A percentile compares a stretch with the other conserved stretches of the same genome.
Evolutionary conservation across 2,888 invertebrate genomes (phyloP).

Genomic region (Phrixothrix hirtus): DNA sequence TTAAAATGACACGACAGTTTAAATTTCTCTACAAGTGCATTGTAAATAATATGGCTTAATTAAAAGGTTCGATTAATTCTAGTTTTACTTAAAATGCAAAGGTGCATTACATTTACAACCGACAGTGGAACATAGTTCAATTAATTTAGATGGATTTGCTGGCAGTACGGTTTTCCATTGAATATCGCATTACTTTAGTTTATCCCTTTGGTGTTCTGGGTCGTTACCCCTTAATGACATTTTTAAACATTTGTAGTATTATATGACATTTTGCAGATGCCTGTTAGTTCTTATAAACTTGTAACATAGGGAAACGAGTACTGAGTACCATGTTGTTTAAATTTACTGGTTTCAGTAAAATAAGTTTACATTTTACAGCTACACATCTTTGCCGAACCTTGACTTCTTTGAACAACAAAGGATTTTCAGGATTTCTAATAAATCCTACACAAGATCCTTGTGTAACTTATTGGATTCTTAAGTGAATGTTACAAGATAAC

Average conservation of each 20-base stretch:
- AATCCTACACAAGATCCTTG: conserved; percentile 2
- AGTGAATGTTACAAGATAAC: conserved; percentile 7
- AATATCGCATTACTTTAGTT: conserved; percentile 25
- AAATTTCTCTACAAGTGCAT: no score
- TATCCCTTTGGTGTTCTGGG: conserved; percentile 21
- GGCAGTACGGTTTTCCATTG: conserved; percentile 18
- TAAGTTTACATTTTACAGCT: no score
- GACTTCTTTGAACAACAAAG: neutral
- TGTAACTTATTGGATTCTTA: conserved; percentile 10
- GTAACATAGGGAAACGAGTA: neutral
- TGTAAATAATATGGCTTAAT: no score
- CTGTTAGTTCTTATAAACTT: conserved; percentile 8
- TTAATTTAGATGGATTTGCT: conserved; percentile 18
- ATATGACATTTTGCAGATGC: conserved; percentile 20
- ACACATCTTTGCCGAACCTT: no score
- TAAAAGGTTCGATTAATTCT: no score
- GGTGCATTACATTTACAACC: conserved; percentile 15
- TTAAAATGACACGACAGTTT: no score
- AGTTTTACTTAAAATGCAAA: no score
- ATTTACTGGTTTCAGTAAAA: no score
- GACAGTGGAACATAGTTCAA: conserved; percentile 22
- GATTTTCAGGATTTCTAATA: neutral
- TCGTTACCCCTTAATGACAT: conserved; percentile 23
- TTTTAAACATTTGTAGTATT: conserved; percentile 9
- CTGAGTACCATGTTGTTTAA: no score